Evolutionary conservation across 2,888 invertebrate genomes (phyloP).

Genomic region (Drosophila picticornis): DNA sequence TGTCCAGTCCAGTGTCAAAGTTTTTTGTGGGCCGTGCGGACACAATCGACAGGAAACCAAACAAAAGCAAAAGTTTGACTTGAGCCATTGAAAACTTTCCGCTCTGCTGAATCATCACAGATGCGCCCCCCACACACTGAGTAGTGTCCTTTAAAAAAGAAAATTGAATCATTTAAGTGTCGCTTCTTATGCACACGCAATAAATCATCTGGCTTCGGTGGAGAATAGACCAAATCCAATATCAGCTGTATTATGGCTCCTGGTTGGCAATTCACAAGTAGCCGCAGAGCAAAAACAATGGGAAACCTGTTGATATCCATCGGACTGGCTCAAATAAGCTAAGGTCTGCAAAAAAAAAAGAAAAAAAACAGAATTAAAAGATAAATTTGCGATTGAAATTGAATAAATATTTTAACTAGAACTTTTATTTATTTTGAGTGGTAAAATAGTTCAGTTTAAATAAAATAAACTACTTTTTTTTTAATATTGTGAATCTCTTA

Average conservation of each 20-base stretch:
- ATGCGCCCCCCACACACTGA: slow-evolving; percentile 14
- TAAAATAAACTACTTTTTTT: background rate
- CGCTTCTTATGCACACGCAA: slow-evolving; percentile 37
- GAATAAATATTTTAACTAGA: background rate
- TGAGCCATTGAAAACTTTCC: slow-evolving; percentile 43
- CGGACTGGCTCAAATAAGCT: background rate
- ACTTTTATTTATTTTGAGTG: background rate
- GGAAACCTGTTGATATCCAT: slow-evolving; percentile 39
- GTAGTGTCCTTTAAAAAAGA: slow-evolving; percentile 9
- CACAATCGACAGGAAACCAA: slow-evolving; percentile 34
- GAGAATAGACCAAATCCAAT: slow-evolving; percentile 7
- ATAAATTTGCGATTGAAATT: background rate
- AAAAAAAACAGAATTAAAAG: background rate
- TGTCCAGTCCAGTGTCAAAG: slow-evolving; percentile 18
- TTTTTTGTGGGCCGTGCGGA: slow-evolving; percentile 20
- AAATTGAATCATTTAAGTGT: slow-evolving; percentile 49
- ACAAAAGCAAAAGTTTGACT: slow-evolving; percentile 42
- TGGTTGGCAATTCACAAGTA: slow-evolving; percentile 16
- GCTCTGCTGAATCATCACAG: slow-evolving; percentile 38
- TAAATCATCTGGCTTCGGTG: slow-evolving; percentile 40
- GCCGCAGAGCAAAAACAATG: background rate
- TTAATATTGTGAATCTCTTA: background rate
- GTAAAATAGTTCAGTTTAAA: background rate
- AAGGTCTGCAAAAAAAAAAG: background rate
- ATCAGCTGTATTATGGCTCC: slow-evolving; percentile 3